Evolutionary conservation across 2,888 invertebrate genomes (phyloP), one percentile per base, ranked within the genome.

Genomic region (Cerastoderma edule): DNA sequence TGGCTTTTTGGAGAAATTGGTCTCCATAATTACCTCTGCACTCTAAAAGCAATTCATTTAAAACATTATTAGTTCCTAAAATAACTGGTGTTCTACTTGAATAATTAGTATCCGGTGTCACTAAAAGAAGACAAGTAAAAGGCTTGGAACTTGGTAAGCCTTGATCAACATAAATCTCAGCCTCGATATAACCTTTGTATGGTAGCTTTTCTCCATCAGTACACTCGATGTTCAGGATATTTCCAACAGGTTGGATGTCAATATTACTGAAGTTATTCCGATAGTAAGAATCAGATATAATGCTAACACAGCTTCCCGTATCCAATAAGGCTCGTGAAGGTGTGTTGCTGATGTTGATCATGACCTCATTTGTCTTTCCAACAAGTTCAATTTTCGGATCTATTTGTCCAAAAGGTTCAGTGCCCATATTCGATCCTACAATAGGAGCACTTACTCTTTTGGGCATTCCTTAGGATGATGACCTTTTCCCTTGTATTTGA

Each of bases 11-110:
- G 28, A 81, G 39, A 63, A 57, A 82, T 39, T 64, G 53, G 39
- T 71, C 64, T 32, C 81, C 78, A 65, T 63, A 65, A 28, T 54
- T 53, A 4, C 32, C 22, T 50, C 60, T 71, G 35, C 69, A 63
- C 19, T 48, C 57, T 1, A 24, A 24, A 28, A 78, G 33, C 4
- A 73, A 27, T 28, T 64, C 65, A 1, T 73, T 16, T 22, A 50
- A n/a, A 0, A 82, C 24, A n/a, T 73, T 50, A 46, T 80, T 82
- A 2, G 78, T 82, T 24, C 78, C 81, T 27, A 82, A 46, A 13
- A 82, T 54, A 0, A 78, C 27, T n/a, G 73, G 75, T 35, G 72
- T 71, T 3, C 57, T 69, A 13, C 10, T 39, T 19, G 65, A 72
- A 63, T 68, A 78, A 0, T 24, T 28, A 6, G 73, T 82, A 50